Evolutionary conservation across 2,113 vertebrate genomes (phyloP), one percentile per base, ranked within the genome.

Genomic region (Poecile atricapillus): DNA sequence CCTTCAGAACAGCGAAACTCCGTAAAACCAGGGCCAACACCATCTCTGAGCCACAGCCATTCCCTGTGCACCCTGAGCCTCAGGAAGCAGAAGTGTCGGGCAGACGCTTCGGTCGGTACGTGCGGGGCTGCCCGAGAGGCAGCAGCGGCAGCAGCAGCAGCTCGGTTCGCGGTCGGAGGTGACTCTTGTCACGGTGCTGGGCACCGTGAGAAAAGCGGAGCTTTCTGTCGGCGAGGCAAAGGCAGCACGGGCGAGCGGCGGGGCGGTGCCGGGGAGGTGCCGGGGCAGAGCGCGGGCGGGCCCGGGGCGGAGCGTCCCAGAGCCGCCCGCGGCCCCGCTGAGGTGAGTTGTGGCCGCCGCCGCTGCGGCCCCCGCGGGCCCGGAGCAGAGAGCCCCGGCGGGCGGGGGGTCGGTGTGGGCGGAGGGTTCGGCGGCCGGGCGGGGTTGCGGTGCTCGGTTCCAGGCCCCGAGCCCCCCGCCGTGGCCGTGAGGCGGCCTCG

Each of bases 191-290:
- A 20, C 19, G 19, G 53, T 2, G 41, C 12, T 4, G 21, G 11
- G 14, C 41, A 21, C 41, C 17, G 58, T 15, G 50, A 58, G 68
- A 44, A 43, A 3, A 35, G n/a, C 58, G 10, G 25, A 7, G 41
- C 41, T 13, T 15, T 43, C 41, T 43, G 13, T 0, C 3, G 41
- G 28, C 5, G 9, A 2, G 1, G n/a, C 27, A 27, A 6, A 5
- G 4, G 24, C 50, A 13, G 30, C 13, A 2, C n/a, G 20, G 47
- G 19, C 14, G 5, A 25, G 53, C 22, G 43, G 31, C 9, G 31
- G 31, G 37, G 44, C 10, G 41, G 41, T 43, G 41, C 41, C 41
- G 41, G 41, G 37, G 37, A 39, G 8, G 76, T 0, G 43, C 11
- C 33, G 53, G 16, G 31, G 71, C 52, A 3, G 50, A 30, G 79